phyloP scores from a whole-genome alignment of 2,888 invertebrate species.

The Mesorhabditis belari region DNA sequence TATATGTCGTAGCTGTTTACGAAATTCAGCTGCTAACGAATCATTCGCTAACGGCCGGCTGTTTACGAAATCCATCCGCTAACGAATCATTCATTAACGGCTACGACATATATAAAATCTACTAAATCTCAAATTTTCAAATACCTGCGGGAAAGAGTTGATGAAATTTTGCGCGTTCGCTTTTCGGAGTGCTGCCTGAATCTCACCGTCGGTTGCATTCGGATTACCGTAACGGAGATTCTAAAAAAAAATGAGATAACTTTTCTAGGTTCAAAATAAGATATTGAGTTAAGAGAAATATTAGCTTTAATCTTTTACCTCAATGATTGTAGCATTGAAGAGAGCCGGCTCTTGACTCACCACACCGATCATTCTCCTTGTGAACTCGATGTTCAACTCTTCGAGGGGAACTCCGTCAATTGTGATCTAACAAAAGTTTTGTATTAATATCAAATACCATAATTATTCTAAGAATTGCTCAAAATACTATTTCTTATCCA shows the following conservation, averaged over 20 bases:
- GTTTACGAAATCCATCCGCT: too few species aligned
- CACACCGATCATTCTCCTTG: slow-evolving; percentile 53
- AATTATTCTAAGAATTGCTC: background rate
- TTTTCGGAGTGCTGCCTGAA: slow-evolving; percentile 44
- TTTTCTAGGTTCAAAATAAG: background rate
- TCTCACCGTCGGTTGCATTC: slow-evolving; percentile 31
- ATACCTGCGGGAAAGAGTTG: slow-evolving; percentile 48
- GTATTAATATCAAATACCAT: background rate
- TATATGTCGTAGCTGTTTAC: too few species aligned
- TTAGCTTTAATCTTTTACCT: slow-evolving; percentile 55
- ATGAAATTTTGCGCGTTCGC: slow-evolving; percentile 57
- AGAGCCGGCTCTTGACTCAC: slow-evolving; percentile 62
- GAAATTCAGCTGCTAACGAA: too few species aligned
- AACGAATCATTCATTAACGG: too few species aligned
- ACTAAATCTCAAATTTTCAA: too few species aligned
- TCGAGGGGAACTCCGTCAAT: slow-evolving; percentile 55
- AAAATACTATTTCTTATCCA: too few species aligned
- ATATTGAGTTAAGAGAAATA: background rate
- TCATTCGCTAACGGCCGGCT: too few species aligned
- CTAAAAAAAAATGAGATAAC: slow-evolving; percentile 24
- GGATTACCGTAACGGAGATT: slow-evolving; percentile 55
- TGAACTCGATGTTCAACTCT: slow-evolving; percentile 56
- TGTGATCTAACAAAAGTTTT: slow-evolving; percentile 1
- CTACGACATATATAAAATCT: too few species aligned
- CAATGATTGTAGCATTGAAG: slow-evolving; percentile 58